A percentile compares a stretch with the other conserved stretches of the same genome.
Conservation (phyloP, 1,140 invertebrate species). For the Dinoponera quadriceps region DNA sequence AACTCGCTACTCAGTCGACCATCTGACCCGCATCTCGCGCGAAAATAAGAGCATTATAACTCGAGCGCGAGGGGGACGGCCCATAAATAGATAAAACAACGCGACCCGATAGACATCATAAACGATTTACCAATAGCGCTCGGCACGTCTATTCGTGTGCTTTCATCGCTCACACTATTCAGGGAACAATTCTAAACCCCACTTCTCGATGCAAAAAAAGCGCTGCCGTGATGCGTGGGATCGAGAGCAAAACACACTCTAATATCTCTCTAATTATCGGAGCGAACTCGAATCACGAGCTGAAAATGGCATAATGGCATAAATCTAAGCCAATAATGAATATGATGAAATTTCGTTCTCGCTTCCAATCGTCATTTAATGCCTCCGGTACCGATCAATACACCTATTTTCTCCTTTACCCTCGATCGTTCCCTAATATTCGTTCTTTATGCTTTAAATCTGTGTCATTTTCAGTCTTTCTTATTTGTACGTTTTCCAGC, state of each 20-base stretch:
- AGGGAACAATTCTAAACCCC: neutral
- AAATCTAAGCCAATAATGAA: neutral
- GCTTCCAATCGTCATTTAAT: neutral
- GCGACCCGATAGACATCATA: conserved; percentile 45
- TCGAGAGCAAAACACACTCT: neutral
- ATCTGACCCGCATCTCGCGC: conserved; percentile 30
- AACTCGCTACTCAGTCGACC: neutral
- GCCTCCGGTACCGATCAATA: too few relatives aligned
- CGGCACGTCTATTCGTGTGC: neutral
- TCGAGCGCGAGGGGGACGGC: neutral
- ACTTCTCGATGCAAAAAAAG: neutral
- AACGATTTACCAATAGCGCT: conserved; percentile 39
- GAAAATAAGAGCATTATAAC: conserved; percentile 41
- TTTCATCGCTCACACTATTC: conserved; percentile 1
- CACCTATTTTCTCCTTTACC: conserved; percentile 11
- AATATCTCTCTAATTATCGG: conserved; percentile 9
- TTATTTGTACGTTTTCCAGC: too few relatives aligned
- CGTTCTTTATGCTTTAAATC: too few relatives aligned
- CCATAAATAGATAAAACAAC: conserved; percentile 53
- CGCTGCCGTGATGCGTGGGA: neutral
- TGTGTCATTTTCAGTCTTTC: too few relatives aligned
- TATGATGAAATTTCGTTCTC: neutral
- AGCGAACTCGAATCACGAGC: neutral
- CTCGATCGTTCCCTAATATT: conserved; percentile 34
- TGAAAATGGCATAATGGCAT: neutral